These are phyloP conservation scores for Oophaga pumilio DNA, from an alignment of 2,113 vertebrate species.

Conservation along the genomic window DNA sequence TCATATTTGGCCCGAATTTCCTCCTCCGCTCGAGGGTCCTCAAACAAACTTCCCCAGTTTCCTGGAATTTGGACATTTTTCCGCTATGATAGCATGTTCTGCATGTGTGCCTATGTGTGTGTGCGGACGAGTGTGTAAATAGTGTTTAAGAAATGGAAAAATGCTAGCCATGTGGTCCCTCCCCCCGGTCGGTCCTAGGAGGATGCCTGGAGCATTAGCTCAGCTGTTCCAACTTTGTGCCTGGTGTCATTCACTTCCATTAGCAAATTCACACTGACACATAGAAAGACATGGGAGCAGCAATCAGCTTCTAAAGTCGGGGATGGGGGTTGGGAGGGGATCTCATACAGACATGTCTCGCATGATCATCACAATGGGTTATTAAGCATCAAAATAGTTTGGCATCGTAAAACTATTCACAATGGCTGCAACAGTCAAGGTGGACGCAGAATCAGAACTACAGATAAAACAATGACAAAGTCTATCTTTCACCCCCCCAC, in stretches of 20 bases:
- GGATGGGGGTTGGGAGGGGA: not conserved
- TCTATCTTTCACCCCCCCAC: not conserved
- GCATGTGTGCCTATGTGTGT: conserved; percentile 63
- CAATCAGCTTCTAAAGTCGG: conserved; percentile 32
- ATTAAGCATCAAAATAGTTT: not conserved
- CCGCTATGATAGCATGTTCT: conserved; percentile 70
- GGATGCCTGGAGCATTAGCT: conserved; percentile 74
- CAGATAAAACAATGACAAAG: not conserved
- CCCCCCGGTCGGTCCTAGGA: conserved; percentile 64
- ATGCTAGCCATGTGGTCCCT: conserved; percentile 62
- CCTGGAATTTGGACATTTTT: conserved; percentile 73
- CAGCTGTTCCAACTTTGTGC: conserved; percentile 66
- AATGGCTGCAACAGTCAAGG: not conserved
- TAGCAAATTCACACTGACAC: conserved; percentile 72
- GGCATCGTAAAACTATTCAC: too few relatives aligned
- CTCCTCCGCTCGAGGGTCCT: conserved; percentile 61
- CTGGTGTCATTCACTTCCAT: conserved; percentile 71
- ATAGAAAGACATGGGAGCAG: conserved; percentile 54
- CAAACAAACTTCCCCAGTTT: conserved; percentile 68
- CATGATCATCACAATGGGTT: not conserved
- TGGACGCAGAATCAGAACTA: not conserved
- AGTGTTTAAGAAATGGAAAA: conserved; percentile 40
- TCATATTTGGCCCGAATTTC: not conserved
- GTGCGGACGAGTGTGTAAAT: conserved; percentile 62
- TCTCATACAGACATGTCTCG: not conserved